Evolutionary conservation across 1,140 invertebrate genomes (phyloP).

Genomic region (Lucilia cuprina): DNA sequence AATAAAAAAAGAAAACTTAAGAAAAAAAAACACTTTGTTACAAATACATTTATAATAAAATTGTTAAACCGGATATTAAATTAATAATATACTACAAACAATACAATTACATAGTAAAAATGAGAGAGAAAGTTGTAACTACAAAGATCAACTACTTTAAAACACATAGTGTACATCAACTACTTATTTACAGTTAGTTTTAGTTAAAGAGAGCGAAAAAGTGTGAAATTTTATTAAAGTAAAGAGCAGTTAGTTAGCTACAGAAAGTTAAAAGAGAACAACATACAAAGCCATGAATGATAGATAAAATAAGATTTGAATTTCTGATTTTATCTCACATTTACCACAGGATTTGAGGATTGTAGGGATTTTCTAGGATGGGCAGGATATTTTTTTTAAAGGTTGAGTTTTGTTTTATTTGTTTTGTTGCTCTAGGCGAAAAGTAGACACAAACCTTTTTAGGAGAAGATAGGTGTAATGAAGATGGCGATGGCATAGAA

Average conservation of each 20-base stretch:
- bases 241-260: not conserved
- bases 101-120: not conserved
- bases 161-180: not conserved
- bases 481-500: conserved; percentile 63
- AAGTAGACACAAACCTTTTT: conserved; percentile 63
- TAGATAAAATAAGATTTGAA: not conserved
- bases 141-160: not conserved
- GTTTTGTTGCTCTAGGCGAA: conserved; percentile 43
- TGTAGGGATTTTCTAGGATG: not conserved
- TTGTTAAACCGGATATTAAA: not conserved
- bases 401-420: conserved; percentile 31
- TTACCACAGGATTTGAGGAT: not conserved
- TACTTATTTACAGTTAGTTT: not conserved
- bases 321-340: not conserved
- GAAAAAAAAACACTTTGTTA: not conserved
- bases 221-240: not conserved
- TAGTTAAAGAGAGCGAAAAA: not conserved
- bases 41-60: not conserved
- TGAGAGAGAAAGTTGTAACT: not conserved
- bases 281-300: conserved; percentile 1
- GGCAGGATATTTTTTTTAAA: not conserved
- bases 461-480: conserved; percentile 63
- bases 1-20: not conserved
- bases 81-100: not conserved
- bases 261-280: not conserved